phyloP scores from a whole-genome alignment of 2,113 vertebrate genomes.

The Chlamydotis undulata region DNA sequence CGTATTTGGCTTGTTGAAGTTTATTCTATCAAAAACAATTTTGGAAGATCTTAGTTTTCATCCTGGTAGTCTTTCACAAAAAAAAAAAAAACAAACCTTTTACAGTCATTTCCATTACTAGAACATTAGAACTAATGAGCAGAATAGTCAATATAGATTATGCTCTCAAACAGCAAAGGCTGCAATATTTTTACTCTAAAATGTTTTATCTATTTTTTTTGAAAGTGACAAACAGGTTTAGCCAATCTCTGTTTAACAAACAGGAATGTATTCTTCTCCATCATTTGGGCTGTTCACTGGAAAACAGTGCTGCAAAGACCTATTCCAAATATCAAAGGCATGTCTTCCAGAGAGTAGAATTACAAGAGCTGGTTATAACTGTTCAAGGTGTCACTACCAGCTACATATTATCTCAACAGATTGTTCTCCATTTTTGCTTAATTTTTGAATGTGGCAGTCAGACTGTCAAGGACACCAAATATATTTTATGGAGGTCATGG shows the following conservation, averaged over 20 bases:
- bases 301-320: background rate
- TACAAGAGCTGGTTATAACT: background rate
- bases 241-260: background rate
- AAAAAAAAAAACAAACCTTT: background rate
- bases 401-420: background rate
- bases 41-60: constrained; percentile 2
- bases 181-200: background rate
- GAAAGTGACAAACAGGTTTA: background rate
- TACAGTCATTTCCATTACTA: background rate
- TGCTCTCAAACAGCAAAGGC: background rate
- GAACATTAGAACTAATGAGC: background rate
- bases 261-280: background rate
- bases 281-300: background rate
- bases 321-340: background rate
- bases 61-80: background rate
- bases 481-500: background rate
- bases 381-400: background rate
- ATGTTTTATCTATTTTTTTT: background rate
- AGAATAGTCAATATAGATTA: background rate
- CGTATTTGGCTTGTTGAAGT: constrained; percentile 65
- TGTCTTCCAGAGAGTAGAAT: background rate
- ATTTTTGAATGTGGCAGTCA: background rate
- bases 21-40: constrained; percentile 64
- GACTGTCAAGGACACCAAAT: background rate
- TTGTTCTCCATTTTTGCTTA: background rate